A percentile compares a stretch with the other conserved stretches of the same genome.
Conservation (phyloP, 2,113 vertebrate genomes). For the Tor tambroides region DNA sequence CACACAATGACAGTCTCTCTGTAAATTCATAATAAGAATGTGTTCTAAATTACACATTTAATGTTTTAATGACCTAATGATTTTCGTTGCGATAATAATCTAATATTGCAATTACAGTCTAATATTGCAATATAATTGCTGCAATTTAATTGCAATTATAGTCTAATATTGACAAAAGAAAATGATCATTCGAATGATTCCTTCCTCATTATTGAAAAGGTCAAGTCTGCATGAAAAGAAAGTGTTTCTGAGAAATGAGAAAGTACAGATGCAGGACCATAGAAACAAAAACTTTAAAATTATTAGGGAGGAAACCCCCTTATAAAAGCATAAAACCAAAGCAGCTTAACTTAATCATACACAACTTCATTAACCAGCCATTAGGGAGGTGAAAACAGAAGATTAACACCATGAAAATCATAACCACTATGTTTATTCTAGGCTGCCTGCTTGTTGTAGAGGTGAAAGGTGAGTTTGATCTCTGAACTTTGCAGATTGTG, state of each 20-base stretch:
- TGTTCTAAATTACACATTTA: too few species aligned
- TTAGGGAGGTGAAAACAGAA: background rate
- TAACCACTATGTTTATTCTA: background rate
- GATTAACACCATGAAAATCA: background rate
- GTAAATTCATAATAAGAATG: background rate
- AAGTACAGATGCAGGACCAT: background rate
- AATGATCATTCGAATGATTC: accelerated
- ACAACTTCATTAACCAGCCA: background rate
- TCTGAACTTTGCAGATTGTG: background rate
- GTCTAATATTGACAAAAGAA: background rate
- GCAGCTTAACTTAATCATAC: background rate
- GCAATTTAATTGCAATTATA: background rate
- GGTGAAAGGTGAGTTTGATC: background rate
- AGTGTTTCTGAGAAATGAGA: constrained; percentile 18
- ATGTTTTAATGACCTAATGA: too few species aligned
- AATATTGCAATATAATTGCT: too few species aligned
- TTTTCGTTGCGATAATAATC: too few species aligned
- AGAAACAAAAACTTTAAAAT: constrained; percentile 6
- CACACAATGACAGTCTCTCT: too few species aligned
- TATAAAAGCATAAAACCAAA: background rate
- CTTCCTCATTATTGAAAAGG: background rate
- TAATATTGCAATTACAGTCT: too few species aligned
- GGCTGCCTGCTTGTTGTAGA: background rate
- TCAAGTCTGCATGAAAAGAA: background rate
- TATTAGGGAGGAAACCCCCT: background rate